Conservation (phyloP, 1,140 invertebrate species). For the Penaeus japonicus region DNA sequence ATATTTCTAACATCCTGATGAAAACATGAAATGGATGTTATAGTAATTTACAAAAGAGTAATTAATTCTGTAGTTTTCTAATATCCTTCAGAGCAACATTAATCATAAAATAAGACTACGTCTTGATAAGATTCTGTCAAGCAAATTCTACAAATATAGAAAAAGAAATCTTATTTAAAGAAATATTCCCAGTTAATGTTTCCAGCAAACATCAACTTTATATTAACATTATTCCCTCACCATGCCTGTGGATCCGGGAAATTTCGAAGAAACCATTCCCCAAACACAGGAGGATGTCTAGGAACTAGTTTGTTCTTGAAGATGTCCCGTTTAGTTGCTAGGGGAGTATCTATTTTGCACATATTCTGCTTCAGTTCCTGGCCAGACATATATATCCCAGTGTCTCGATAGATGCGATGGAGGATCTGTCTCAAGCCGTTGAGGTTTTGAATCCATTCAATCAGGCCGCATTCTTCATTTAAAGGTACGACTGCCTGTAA, state of each 20-base stretch:
- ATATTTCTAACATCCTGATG: not conserved
- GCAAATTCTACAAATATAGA: no score
- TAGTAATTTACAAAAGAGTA: no score
- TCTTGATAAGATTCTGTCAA: no score
- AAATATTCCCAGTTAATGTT: no score
- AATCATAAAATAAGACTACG: no score
- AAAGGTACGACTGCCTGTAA: slow-evolving; percentile 73
- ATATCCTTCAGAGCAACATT: no score
- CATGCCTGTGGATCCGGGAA: slow-evolving; percentile 91
- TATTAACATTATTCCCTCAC: slow-evolving; percentile 66
- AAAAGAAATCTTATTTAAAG: no score
- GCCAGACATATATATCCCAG: slow-evolving; percentile 66
- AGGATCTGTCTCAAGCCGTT: slow-evolving; percentile 77
- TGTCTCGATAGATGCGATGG: slow-evolving; percentile 77
- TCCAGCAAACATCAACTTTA: not conserved
- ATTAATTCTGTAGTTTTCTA: no score
- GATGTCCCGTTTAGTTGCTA: slow-evolving; percentile 77
- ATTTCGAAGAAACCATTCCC: slow-evolving; percentile 87
- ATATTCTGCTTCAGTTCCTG: slow-evolving; percentile 68
- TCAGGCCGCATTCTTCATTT: slow-evolving; percentile 91
- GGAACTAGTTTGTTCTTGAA: slow-evolving; percentile 78
- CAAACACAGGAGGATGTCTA: slow-evolving; percentile 83
- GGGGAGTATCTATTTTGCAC: slow-evolving; percentile 67
- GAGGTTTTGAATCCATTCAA: slow-evolving; percentile 95
- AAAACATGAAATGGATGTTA: not conserved